A percentile compares a stretch with the other conserved stretches of the same genome.
These are phyloP conservation scores for Heliconius erato DNA, from an alignment of 2,888 invertebrate species.

Conservation along the genomic window DNA sequence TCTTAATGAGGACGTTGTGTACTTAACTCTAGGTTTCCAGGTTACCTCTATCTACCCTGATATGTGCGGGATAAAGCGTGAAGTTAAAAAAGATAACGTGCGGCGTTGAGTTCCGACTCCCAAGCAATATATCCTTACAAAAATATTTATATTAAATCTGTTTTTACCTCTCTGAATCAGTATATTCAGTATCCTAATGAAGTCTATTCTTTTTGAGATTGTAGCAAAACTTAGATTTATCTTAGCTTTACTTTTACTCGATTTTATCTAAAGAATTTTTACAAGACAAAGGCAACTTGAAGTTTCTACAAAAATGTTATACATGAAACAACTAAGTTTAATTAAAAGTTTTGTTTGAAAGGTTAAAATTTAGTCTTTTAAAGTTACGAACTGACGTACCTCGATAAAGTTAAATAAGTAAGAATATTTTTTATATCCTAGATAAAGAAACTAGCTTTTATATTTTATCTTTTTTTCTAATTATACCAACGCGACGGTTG, in stretches of 20 bases:
- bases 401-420: neutral
- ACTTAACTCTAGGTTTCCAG: neutral
- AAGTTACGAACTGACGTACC: neutral
- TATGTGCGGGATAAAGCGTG: neutral
- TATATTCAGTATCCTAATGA: neutral
- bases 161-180: neutral
- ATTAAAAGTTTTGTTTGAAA: constrained; percentile 5
- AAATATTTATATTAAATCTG: neutral
- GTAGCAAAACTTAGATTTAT: neutral
- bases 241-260: neutral
- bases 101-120: neutral
- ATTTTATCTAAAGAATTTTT: neutral
- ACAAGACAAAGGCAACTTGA: neutral
- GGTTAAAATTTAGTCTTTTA: neutral
- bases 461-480: no score
- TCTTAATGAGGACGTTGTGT: neutral
- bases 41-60: neutral
- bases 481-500: no score
- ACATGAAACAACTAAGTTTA: neutral
- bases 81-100: neutral
- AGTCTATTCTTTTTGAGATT: neutral
- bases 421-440: neutral
- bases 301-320: neutral
- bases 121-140: neutral
- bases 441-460: no score